phyloP scores from a whole-genome alignment of 1,140 invertebrate genomes.

The Drosophila repletoides region DNA sequence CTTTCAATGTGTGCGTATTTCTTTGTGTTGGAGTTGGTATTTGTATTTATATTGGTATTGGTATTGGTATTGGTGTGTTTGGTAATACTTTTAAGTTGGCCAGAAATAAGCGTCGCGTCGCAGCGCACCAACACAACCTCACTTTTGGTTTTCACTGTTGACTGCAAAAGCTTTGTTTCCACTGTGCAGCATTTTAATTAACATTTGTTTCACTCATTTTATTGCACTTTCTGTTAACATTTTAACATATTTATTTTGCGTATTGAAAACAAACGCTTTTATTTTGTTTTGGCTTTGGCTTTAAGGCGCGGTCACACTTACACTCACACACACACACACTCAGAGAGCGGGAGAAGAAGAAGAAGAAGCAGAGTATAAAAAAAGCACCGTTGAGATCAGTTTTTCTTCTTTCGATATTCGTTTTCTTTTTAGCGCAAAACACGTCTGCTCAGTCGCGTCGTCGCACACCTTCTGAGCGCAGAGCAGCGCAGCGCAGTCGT shows the following conservation, averaged over 20 bases:
- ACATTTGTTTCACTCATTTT: constrained; percentile 28
- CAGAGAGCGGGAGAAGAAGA: constrained; percentile 22
- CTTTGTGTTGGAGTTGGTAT: constrained; percentile 43
- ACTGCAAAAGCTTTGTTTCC: neutral
- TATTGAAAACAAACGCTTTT: constrained; percentile 9
- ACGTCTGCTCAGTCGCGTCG: constrained; percentile 60
- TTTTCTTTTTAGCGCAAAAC: constrained; percentile 46
- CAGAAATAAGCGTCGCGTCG: constrained; percentile 22
- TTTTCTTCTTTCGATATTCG: too few relatives aligned
- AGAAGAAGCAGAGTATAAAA: constrained; percentile 28
- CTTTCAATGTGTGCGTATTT: constrained; percentile 5
- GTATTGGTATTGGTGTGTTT: constrained; percentile 60
- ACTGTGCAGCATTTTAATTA: constrained; percentile 18
- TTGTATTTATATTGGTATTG: constrained; percentile 35
- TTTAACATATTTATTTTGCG: constrained; percentile 2
- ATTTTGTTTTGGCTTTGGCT: constrained; percentile 26
- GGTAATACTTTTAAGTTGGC: constrained; percentile 64
- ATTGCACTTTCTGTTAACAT: constrained; percentile 14
- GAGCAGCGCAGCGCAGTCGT: constrained; percentile 50
- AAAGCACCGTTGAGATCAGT: constrained; percentile 79
- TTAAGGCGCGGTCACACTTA: constrained; percentile 75
- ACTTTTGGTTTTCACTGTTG: constrained; percentile 40
- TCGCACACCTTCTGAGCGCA: constrained; percentile 63
- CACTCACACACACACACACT: constrained; percentile 21
- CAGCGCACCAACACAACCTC: constrained; percentile 68